Conservation (phyloP, 2,113 vertebrate genomes). For the Lycaon pictus region DNA sequence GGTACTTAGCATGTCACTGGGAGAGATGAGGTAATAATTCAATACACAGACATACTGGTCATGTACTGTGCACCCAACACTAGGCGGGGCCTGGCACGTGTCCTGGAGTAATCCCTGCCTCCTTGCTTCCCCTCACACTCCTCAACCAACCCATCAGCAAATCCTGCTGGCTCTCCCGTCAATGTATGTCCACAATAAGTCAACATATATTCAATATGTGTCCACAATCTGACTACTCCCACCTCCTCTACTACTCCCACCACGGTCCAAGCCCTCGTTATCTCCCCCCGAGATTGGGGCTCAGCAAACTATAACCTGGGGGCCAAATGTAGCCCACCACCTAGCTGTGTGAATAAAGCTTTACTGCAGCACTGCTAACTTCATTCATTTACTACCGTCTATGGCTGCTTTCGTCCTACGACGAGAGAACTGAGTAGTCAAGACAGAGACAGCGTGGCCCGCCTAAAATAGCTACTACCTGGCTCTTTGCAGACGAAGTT, state of each 20-base stretch:
- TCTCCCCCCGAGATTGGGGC: background rate
- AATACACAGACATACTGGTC: accelerated
- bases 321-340: background rate
- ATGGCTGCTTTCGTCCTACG: background rate
- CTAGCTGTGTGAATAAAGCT: conserved; percentile 29
- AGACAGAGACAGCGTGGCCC: background rate
- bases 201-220: too few species aligned
- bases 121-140: background rate
- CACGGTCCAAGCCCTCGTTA: background rate
- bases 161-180: too few species aligned
- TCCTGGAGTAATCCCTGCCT: background rate
- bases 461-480: background rate
- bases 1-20: background rate
- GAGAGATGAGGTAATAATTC: background rate
- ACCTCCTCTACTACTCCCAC: background rate
- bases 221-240: background rate
- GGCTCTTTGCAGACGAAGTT: background rate
- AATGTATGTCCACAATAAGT: background rate
- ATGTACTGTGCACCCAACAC: background rate
- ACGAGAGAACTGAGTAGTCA: background rate
- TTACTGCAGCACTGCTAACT: background rate
- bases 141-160: too few species aligned
- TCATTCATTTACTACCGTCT: background rate
- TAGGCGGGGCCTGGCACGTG: background rate
- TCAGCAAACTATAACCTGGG: background rate